These are phyloP conservation scores for Chrysogorgia sp. DNA, from an alignment of 92 coral and sea anemone genomes.

Conservation along the genomic window DNA sequence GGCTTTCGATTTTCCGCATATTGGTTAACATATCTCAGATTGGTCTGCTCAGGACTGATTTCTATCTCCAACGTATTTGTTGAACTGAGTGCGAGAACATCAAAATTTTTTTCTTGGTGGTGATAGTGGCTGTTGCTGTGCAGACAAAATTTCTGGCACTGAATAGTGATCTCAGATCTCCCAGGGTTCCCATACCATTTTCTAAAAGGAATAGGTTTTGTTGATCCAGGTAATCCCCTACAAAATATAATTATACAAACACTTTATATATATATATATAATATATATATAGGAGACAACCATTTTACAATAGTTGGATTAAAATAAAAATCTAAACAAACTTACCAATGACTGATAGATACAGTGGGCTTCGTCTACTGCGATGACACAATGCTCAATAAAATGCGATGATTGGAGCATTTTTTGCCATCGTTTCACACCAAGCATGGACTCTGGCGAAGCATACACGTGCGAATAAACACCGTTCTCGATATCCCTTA, in stretches of 20 bases:
- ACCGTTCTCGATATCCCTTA: conserved; percentile 5
- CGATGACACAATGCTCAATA: too few relatives aligned
- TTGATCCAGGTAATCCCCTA: conserved; percentile 28
- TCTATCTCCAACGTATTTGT: conserved; percentile 16
- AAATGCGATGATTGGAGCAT: too few relatives aligned
- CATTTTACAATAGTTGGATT: too few relatives aligned
- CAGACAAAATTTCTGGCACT: background rate
- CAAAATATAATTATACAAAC: too few relatives aligned
- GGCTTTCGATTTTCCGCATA: background rate
- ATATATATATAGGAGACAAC: too few relatives aligned
- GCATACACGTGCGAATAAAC: background rate
- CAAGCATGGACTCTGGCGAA: conserved; percentile 20
- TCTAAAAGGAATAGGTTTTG: conserved; percentile 16
- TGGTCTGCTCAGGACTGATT: conserved; percentile 1
- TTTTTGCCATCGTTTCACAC: too few relatives aligned
- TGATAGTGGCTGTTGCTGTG: background rate
- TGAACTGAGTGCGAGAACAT: background rate
- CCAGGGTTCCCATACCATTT: conserved; percentile 31
- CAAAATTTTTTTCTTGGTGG: conserved; percentile 7
- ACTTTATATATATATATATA: too few relatives aligned
- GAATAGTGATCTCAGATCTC: conserved; percentile 19
- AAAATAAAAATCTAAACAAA: too few relatives aligned
- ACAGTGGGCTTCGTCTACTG: too few relatives aligned
- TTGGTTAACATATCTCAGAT: conserved; percentile 1
- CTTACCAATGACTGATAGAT: too few relatives aligned